phyloP scores from a whole-genome alignment of 2,797 vertebrate species.

The Enteromius thamalakanensis region DNA sequence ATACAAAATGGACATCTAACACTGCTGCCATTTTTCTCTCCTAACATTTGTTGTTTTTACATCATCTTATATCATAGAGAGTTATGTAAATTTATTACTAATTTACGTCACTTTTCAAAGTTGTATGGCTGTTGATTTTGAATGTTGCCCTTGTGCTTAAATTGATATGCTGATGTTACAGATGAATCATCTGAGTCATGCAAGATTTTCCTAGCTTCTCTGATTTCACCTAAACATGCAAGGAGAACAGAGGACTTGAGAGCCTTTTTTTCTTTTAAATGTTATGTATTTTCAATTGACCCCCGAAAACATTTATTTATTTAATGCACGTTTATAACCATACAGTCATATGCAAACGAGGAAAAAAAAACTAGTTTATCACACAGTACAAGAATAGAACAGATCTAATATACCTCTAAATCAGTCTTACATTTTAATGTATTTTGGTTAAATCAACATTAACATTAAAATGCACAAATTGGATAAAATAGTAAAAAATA shows the following conservation, averaged over 20 bases:
- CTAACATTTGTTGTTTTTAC: slow-evolving; percentile 3
- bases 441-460: not conserved
- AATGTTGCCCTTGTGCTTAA: not conserved
- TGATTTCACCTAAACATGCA: not conserved
- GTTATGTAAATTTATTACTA: slow-evolving; percentile 6
- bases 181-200: not conserved
- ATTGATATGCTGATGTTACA: slow-evolving; percentile 6
- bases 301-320: not conserved
- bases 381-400: too few relatives aligned
- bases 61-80: not conserved
- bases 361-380: not conserved
- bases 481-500: not conserved
- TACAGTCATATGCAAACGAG: not conserved
- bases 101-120: not conserved
- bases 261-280: not conserved
- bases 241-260: not conserved
- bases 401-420: not conserved
- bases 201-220: not conserved
- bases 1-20: not conserved
- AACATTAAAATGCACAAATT: not conserved
- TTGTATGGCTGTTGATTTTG: not conserved
- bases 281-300: not conserved
- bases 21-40: not conserved
- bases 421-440: not conserved
- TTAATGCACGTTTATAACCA: not conserved